A percentile compares a stretch with the other conserved stretches of the same genome.
Evolutionary conservation across 1,140 invertebrate genomes (phyloP).

Genomic region (Zaprionus inermis): DNA sequence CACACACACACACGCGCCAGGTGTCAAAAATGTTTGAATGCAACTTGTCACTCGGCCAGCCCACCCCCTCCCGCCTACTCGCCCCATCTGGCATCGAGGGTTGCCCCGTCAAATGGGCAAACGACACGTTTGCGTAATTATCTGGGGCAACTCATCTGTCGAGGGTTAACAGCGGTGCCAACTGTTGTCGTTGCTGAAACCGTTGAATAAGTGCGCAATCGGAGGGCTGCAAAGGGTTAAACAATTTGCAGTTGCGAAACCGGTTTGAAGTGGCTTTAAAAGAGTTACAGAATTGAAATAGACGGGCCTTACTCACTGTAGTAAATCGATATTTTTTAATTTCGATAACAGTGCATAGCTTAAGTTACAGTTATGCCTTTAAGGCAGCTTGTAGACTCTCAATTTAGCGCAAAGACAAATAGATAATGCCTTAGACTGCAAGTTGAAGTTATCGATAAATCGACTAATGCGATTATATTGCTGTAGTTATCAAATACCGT

Average conservation of each 20-base stretch:
- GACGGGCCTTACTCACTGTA: neutral
- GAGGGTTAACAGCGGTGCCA: slow-evolving; percentile 56
- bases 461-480: too few relatives aligned
- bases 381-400: too few relatives aligned
- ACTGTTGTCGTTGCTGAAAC: slow-evolving; percentile 38
- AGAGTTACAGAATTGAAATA: neutral
- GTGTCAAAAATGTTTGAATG: slow-evolving; percentile 67
- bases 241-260: slow-evolving; percentile 4
- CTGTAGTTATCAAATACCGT: too few relatives aligned
- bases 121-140: slow-evolving; percentile 66
- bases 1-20: slow-evolving; percentile 54
- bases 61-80: too few relatives aligned
- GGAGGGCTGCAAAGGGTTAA: slow-evolving; percentile 48
- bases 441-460: too few relatives aligned
- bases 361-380: too few relatives aligned
- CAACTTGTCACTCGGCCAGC: slow-evolving; percentile 46
- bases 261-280: neutral
- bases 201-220: slow-evolving; percentile 2
- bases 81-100: slow-evolving; percentile 16
- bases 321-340: neutral
- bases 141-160: slow-evolving; percentile 40
- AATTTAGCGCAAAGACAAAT: too few relatives aligned
- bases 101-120: slow-evolving; percentile 32
- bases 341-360: neutral
- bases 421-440: too few relatives aligned